Evolutionary conservation across 2,888 invertebrate species (phyloP).

Genomic region (Dysmachus trigonus): DNA sequence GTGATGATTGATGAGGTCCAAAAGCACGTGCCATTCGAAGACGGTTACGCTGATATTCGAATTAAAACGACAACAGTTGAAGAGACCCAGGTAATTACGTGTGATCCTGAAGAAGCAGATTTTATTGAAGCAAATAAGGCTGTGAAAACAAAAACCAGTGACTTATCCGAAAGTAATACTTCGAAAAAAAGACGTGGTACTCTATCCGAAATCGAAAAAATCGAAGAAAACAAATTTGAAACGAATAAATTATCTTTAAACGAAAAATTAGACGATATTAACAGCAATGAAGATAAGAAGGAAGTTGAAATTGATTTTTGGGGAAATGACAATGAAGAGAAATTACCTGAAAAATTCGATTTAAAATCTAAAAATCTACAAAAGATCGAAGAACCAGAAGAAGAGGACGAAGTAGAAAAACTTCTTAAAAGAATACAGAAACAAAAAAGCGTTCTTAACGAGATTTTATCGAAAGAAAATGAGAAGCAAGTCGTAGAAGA

Average conservation of each 20-base stretch:
- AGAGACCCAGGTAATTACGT: conserved; percentile 46
- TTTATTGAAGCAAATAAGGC: background rate
- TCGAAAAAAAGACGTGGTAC: conserved; percentile 30
- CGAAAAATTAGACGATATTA: conserved; percentile 34
- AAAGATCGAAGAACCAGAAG: conserved; percentile 68
- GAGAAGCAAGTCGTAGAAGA: conserved; percentile 40
- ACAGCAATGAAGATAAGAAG: conserved; percentile 27
- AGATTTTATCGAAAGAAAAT: conserved; percentile 66
- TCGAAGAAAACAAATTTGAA: conserved; percentile 19
- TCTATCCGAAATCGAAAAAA: conserved; percentile 24
- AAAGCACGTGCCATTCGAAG: conserved; percentile 66
- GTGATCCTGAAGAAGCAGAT: conserved; percentile 39
- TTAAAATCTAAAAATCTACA: conserved; percentile 53
- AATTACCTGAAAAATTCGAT: conserved; percentile 43
- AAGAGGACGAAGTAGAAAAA: conserved; percentile 71
- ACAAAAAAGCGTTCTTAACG: conserved; percentile 76
- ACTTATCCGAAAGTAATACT: background rate
- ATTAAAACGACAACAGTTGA: conserved; percentile 58
- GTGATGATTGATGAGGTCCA: conserved; percentile 70
- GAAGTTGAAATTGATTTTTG: conserved; percentile 44
- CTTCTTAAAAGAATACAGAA: conserved; percentile 72
- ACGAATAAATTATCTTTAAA: conserved; percentile 33
- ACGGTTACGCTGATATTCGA: conserved; percentile 58
- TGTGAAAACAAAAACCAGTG: background rate
- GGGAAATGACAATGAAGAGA: conserved; percentile 14